Conservation (phyloP, 2,888 invertebrate species). For the Patella ulyssiponensis region DNA sequence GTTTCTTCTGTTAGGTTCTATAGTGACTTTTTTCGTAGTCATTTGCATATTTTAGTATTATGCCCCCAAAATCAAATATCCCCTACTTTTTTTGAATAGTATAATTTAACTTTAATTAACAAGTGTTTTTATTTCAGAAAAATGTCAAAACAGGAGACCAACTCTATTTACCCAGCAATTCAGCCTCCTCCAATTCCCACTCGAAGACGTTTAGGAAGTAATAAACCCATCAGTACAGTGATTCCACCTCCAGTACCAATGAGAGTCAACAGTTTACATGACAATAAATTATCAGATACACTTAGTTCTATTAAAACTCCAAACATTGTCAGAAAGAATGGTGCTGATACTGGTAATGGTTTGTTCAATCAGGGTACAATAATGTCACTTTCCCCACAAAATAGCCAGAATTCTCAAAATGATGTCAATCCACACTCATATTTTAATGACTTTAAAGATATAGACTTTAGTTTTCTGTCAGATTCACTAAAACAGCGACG, state of each 20-base stretch:
- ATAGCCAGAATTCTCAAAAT: not conserved
- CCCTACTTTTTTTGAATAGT: too few relatives aligned
- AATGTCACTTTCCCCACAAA: too few relatives aligned
- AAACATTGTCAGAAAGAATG: too few relatives aligned
- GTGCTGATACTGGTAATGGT: too few relatives aligned
- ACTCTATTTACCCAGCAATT: slow-evolving; percentile 11
- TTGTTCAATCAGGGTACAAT: too few relatives aligned
- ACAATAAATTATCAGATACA: not conserved
- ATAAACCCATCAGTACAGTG: not conserved
- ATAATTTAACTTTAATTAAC: too few relatives aligned
- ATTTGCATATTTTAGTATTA: too few relatives aligned
- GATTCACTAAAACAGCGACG: slow-evolving; percentile 21
- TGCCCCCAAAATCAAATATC: too few relatives aligned
- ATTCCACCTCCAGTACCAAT: slow-evolving; percentile 13
- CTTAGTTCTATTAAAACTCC: too few relatives aligned
- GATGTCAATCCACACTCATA: slow-evolving; percentile 15
- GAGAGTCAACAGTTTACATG: slow-evolving; percentile 11
- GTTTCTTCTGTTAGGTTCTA: too few relatives aligned
- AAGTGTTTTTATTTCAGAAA: not conserved
- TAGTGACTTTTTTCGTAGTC: too few relatives aligned
- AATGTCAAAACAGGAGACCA: not conserved
- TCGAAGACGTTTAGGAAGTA: slow-evolving; percentile 12
- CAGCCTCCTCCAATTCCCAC: slow-evolving; percentile 15
- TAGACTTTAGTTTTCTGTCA: slow-evolving; percentile 45
- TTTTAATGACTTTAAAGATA: slow-evolving; percentile 53